Base-by-base conservation (phyloP, 2,888 invertebrate species). In the Crossocerus cetratus region DNA sequence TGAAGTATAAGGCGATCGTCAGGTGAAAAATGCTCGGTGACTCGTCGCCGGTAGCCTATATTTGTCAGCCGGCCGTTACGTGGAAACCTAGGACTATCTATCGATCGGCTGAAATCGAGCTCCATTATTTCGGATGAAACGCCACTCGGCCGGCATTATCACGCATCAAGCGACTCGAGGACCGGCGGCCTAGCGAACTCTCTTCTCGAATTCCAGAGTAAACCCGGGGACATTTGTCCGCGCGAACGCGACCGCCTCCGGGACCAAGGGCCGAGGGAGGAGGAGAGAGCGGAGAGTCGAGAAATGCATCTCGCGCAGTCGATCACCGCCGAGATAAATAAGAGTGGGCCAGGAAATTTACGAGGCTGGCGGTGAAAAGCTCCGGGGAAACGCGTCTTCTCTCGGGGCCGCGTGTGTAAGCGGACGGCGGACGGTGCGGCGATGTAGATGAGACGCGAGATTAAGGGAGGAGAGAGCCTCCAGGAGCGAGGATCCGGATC, bases 251-350 rank as follows among this genome's bases (percentile, higher is more conserved):
- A 20, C 23, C 49, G 44, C 18, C 55, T 55, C n/a, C 45, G 13
- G 21, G 22, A n/a, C n/a, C n/a, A n/a, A n/a, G 66, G 20, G n/a
- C 43, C 55, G 65, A 64, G 44, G 53, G 43, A 65, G 58, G 53
- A 65, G 4, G 20, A 21, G 53, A 18, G 45, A 56, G 42, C 55
- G 18, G 18, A 5, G 62, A 20, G 55, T n/a, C 18, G 18, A 61
- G 45, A 45, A 55, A 21, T 23, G 18, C 43, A 20, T 45, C 8
- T 72, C 78, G 77, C 74, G 76, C 58, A 74, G 78, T 74, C 80
- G 84, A 85, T 85, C 82, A 74, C 63, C 68, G 59, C 44, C 74
- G 76, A 81, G 86, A 85, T 85, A 85, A 86, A 86, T 86, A 83
- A 86, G 80, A 83, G 72, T 77, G 78, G 78, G 8, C 1, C 78